Percentiles rank a stretch among this genome's conserved stretches.
phyloP scores from a whole-genome alignment of 2,113 vertebrate genomes.

The Apus apus region DNA sequence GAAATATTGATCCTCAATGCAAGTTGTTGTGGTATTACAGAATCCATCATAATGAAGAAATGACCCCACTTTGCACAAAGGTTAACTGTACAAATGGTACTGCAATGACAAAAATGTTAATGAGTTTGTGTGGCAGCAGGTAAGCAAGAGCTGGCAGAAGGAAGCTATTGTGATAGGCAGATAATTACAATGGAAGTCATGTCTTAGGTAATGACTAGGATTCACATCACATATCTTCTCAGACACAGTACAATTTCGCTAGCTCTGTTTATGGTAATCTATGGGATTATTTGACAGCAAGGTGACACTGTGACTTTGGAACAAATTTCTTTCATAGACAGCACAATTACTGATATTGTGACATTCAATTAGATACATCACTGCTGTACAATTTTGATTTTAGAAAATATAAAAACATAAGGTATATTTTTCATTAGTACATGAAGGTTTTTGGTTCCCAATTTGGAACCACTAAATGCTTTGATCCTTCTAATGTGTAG shows the following conservation, averaged over 20 bases:
- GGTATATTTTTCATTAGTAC: conserved; percentile 24
- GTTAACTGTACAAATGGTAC: conserved; percentile 65
- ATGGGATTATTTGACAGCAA: conserved; percentile 78
- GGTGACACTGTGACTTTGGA: conserved; percentile 77
- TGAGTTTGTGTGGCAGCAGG: conserved; percentile 67
- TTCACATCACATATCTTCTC: conserved; percentile 75
- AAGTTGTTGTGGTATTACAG: conserved; percentile 66
- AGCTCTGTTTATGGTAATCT: conserved; percentile 73
- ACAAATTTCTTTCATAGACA: conserved; percentile 71
- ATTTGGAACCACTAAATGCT: neutral
- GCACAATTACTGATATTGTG: conserved; percentile 63
- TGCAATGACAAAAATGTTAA: conserved; percentile 66
- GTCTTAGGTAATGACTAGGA: conserved; percentile 69
- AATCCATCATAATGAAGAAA: conserved; percentile 72
- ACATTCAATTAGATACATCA: conserved; percentile 63
- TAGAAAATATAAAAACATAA: conserved; percentile 43
- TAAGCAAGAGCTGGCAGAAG: conserved; percentile 50
- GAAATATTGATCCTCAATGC: conserved; percentile 66
- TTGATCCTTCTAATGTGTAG: neutral
- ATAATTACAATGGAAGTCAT: conserved; percentile 75
- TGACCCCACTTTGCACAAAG: conserved; percentile 66
- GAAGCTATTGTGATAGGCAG: conserved; percentile 57
- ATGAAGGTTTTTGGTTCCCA: neutral
- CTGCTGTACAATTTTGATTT: conserved; percentile 22
- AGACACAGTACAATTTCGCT: conserved; percentile 65